phyloP scores from a whole-genome alignment of 2,797 vertebrate genomes.

The Trachops cirrhosus region DNA sequence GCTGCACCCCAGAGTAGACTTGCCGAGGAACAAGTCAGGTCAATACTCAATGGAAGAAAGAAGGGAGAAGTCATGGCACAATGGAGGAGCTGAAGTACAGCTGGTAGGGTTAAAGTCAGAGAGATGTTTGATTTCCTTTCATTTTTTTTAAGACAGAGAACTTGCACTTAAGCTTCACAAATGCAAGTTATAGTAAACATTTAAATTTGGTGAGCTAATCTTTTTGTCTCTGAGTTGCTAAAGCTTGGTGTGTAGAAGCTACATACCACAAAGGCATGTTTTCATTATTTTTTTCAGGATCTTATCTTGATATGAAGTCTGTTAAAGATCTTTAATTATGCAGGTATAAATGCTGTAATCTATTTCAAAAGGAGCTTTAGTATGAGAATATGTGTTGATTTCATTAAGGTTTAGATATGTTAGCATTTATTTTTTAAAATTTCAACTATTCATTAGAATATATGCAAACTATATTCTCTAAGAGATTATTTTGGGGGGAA shows the following conservation, averaged over 20 bases:
- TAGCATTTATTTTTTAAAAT: constrained; percentile 41
- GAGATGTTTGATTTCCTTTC: background rate
- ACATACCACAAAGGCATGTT: background rate
- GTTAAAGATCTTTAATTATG: constrained; percentile 36
- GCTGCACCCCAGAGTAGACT: background rate
- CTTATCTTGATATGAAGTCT: background rate
- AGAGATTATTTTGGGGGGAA: constrained; percentile 37
- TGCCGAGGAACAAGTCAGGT: background rate
- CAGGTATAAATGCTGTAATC: background rate
- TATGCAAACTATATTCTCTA: constrained; percentile 51
- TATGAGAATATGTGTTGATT: constrained; percentile 53
- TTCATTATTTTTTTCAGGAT: background rate
- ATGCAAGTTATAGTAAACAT: background rate
- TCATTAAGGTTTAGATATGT: constrained; percentile 56
- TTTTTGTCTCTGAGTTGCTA: background rate
- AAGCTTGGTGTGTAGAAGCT: background rate
- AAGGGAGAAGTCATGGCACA: background rate
- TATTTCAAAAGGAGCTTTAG: constrained; percentile 36
- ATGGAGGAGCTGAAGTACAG: background rate
- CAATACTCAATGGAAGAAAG: background rate
- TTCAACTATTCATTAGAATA: constrained; percentile 48
- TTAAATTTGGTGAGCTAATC: background rate
- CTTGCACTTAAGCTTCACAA: background rate
- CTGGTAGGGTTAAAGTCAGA: background rate
- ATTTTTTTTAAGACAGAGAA: background rate